Evolutionary conservation across 2,113 vertebrate genomes (phyloP).

Genomic region (Chauna torquata): DNA sequence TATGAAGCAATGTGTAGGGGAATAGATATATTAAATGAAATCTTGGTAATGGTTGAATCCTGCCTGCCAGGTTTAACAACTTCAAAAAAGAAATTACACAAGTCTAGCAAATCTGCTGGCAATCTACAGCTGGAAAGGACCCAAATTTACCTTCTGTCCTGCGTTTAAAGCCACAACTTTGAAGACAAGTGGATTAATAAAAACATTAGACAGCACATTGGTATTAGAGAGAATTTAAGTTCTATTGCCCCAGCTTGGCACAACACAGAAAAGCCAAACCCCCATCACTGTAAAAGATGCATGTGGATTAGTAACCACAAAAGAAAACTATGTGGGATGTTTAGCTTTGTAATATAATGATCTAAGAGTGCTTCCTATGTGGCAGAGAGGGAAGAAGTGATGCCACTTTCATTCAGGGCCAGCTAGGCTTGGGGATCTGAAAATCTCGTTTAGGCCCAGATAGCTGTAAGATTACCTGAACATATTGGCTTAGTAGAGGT

Average conservation of each 20-base stretch:
- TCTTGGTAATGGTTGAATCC: slow-evolving; percentile 44
- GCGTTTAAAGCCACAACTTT: slow-evolving; percentile 22
- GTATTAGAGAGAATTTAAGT: slow-evolving; percentile 2
- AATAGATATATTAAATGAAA: slow-evolving; percentile 48
- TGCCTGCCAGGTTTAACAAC: slow-evolving; percentile 59
- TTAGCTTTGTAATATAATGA: not conserved
- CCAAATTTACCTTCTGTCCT: slow-evolving; percentile 59
- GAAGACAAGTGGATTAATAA: not conserved
- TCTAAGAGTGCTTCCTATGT: not conserved
- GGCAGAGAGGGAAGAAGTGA: not conserved
- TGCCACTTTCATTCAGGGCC: not conserved
- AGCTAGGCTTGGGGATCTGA: not conserved
- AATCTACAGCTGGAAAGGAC: slow-evolving; percentile 42
- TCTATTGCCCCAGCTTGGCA: not conserved
- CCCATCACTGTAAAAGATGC: not conserved
- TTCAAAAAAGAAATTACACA: slow-evolving; percentile 15
- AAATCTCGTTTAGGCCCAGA: not conserved
- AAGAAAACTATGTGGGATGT: not conserved
- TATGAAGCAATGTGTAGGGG: slow-evolving; percentile 30
- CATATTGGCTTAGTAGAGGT: not conserved
- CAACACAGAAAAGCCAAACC: not conserved
- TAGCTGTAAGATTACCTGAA: not conserved
- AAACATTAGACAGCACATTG: not conserved
- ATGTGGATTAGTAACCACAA: not conserved
- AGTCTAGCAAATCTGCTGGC: slow-evolving; percentile 49